Conservation (phyloP, 2,888 invertebrate genomes). For the Cheiracanthium punctorium region DNA sequence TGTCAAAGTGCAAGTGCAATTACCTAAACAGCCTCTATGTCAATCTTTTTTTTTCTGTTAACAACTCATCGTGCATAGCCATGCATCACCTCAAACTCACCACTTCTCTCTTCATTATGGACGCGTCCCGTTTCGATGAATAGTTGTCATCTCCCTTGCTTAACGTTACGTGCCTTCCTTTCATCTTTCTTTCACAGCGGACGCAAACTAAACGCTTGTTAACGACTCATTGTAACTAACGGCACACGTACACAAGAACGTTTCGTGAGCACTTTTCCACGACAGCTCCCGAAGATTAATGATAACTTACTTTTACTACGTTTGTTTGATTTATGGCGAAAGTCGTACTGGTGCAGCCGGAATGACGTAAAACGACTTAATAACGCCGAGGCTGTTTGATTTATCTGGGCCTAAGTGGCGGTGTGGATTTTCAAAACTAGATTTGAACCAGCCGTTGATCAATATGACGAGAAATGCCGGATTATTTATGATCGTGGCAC, state of each 20-base stretch:
- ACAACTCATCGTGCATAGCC: no score
- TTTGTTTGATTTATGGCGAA: slow-evolving; percentile 46
- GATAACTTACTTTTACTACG: slow-evolving; percentile 48
- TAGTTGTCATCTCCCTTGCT: background rate
- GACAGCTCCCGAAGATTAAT: slow-evolving; percentile 28
- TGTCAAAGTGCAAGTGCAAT: no score
- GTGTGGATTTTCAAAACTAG: background rate
- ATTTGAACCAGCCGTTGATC: background rate
- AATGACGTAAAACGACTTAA: slow-evolving; percentile 56
- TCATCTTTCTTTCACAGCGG: background rate
- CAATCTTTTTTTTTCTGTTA: no score
- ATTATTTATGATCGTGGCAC: background rate
- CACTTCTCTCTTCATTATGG: no score
- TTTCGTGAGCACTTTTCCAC: background rate
- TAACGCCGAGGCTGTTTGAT: slow-evolving; percentile 31
- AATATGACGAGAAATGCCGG: background rate
- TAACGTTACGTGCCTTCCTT: background rate
- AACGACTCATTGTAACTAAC: slow-evolving; percentile 17
- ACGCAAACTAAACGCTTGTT: slow-evolving; percentile 36
- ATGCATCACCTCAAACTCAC: no score
- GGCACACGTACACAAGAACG: background rate
- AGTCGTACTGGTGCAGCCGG: slow-evolving; percentile 12
- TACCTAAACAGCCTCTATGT: no score
- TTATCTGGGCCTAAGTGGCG: slow-evolving; percentile 32
- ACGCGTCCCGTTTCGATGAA: no score